Evolutionary conservation across 2,797 vertebrate species (phyloP), one percentile per base, ranked within the genome.

Genomic region (Hemibagrus guttatus): DNA sequence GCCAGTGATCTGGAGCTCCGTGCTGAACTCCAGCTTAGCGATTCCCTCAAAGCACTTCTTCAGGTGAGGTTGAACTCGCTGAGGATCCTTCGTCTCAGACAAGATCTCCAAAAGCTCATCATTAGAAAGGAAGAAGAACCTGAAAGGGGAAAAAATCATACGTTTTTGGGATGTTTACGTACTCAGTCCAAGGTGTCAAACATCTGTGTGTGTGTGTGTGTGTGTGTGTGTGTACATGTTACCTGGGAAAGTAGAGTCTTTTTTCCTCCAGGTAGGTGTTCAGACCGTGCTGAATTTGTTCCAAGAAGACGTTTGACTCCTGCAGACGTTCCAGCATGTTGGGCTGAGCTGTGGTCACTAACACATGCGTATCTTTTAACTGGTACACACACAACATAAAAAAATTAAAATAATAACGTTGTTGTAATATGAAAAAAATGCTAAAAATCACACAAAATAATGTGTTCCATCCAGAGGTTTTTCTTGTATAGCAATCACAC

Each of bases 31-130:
- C 88, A 99, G 94, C 87, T 95, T 97, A 83, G 96, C 96, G 0
- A 98, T 98, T 84, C 97, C 98, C 92, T 99, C 97, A 89, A 99
- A 99, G 92, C 98, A 99, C 90, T 98, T 99, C 93, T 98, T 98
- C 68, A 98, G 93, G 90, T 98, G 97, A 0, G 97, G 97, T 87
- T 99, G 97, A 16, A 99, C 97, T 46, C 97, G 95, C 85, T 96
- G 93, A 0, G 97, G 98, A 92, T 99, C 97, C 93, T 97, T 99
- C 64, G 97, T 99, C 93, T 99, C 97, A 0, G 98, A 97, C 85
- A 99, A 91, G 92, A 98, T 98, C 95, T 98, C 97, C 88, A 99
- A 94, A 79, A 99, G 94, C 89, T 99, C 97, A 4, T 99, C 97
- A 0, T 99, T 99, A 52, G 97, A 98, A 81, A 97, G 92, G 92